Base-by-base conservation (phyloP, 53 echinoderm and acorn worm species). In the Stichopus horrens region DNA sequence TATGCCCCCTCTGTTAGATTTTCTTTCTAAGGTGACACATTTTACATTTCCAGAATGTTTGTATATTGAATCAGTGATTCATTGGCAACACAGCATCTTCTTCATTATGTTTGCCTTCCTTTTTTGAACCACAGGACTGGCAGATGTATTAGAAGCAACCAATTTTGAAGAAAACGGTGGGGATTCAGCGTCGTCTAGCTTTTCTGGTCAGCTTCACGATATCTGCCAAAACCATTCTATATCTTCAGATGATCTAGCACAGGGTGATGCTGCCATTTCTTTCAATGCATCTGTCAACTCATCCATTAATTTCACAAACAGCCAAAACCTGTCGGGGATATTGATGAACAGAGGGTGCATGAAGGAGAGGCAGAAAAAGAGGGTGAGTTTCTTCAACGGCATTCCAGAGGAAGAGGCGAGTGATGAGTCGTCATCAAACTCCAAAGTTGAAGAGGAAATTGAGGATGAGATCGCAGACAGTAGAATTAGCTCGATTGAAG, bases 361-460 rank as follows among this genome's bases (percentile, higher is more conserved):
- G 8, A 79, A 51, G 53, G 52, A 37, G 74, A 80, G 52, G 53
- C 87, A 10, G 20, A 80, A 86, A 58, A 88, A 56, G 79, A 23
- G 55, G 52, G 76, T 90, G 5, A 77, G 87, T n/a, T 65, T 55
- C 6, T 52, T 58, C 53, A 53, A 53, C 8, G 57, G 66, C 86
- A 58, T 23, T 13, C 53, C 63, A 21, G 52, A 68, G 86, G 76
- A 54, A 59, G 9, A 58, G 21, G 23, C 10, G 55, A 20, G 18
- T 56, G 37, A 54, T 21, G 14, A 58, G 16, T 57, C 21, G 18
- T 14, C 11, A 5, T 23, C 78, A 55, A 18, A 54, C 54, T 79
- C 56, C 18, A 79, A n/a, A 4, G 5, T 65, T 77, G 21, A 71
- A 14, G 19, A 10, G 4, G 79, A 79, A 0, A 21, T 53, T 73